Conservation (phyloP, 1,140 invertebrate species). For the Zaprionus inermis region DNA sequence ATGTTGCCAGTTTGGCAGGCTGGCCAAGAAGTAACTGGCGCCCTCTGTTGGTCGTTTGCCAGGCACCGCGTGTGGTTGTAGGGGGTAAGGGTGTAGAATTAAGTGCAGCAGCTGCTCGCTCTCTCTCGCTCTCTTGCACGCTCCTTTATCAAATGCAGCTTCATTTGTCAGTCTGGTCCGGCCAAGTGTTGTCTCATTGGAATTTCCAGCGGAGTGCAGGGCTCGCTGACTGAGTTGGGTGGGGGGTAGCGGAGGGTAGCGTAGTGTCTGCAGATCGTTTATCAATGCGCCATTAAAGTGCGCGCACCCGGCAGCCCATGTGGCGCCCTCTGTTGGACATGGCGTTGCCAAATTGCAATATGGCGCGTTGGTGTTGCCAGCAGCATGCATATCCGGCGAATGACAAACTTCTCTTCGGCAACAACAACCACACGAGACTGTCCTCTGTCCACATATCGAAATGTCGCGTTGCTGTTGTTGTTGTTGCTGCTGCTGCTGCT, state of each 20-base stretch:
- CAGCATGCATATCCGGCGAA: conserved; percentile 66
- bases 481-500: conserved; percentile 27
- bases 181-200: conserved; percentile 16
- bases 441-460: conserved; percentile 51
- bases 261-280: conserved; percentile 57
- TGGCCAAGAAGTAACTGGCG: conserved; percentile 44
- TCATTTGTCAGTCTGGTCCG: conserved; percentile 50
- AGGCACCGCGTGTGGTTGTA: conserved; percentile 1
- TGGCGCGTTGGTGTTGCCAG: conserved; percentile 31
- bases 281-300: conserved; percentile 76
- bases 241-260: background rate
- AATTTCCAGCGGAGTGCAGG: background rate
- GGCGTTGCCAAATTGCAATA: conserved; percentile 74
- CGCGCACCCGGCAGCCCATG: conserved; percentile 45
- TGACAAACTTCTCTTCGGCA: conserved; percentile 71
- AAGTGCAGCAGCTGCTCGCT: conserved; percentile 19
- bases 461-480: conserved; percentile 31
- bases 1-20: conserved; percentile 38
- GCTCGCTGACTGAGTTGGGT: no score
- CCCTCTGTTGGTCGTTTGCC: conserved; percentile 57
- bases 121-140: background rate
- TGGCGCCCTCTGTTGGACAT: conserved; percentile 56
- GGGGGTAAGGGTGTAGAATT: conserved; percentile 24
- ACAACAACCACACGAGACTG: conserved; percentile 22
- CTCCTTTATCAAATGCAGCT: conserved; percentile 13